Percentiles rank a stretch among this genome's conserved stretches.
These are phyloP conservation scores for Dasyprocta punctata DNA, from an alignment of 2,113 vertebrate species.

Conservation along the genomic window DNA sequence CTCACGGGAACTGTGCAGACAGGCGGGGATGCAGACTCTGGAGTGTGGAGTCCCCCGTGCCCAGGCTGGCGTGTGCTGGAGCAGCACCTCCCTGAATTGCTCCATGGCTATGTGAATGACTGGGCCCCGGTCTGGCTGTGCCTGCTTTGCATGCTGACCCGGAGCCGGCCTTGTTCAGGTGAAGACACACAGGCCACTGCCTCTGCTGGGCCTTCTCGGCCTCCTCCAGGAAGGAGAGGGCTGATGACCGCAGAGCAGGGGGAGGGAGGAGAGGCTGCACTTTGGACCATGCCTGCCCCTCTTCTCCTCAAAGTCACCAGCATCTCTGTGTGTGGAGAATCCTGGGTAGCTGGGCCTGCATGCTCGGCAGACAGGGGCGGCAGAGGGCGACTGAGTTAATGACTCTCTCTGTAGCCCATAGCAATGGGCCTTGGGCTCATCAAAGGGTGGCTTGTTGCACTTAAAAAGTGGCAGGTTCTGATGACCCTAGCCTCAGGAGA, in stretches of 20 bases:
- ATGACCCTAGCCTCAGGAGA: not conserved
- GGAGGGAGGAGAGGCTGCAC: not conserved
- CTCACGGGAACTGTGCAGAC: not conserved
- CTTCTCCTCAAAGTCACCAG: not conserved
- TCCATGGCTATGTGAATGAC: accelerated
- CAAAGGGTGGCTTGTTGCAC: not conserved
- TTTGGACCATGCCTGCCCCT: not conserved
- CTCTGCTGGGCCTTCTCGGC: not conserved
- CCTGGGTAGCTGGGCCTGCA: not conserved
- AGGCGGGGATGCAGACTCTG: not conserved
- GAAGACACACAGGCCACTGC: not conserved
- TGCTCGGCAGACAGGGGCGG: not conserved
- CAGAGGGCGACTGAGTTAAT: not conserved
- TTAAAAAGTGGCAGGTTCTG: too few relatives aligned
- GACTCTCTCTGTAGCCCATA: too few relatives aligned
- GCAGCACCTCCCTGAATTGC: not conserved
- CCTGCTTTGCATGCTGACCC: not conserved
- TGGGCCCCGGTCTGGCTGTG: not conserved
- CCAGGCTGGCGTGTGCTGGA: not conserved
- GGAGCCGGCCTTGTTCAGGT: not conserved
- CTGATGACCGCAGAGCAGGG: not conserved
- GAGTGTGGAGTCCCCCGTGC: not conserved
- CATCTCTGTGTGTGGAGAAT: not conserved
- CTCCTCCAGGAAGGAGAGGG: not conserved
- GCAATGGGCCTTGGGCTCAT: not conserved